Evolutionary conservation across 2,797 vertebrate genomes (phyloP).

Genomic region (Ptychadena robeensis): DNA sequence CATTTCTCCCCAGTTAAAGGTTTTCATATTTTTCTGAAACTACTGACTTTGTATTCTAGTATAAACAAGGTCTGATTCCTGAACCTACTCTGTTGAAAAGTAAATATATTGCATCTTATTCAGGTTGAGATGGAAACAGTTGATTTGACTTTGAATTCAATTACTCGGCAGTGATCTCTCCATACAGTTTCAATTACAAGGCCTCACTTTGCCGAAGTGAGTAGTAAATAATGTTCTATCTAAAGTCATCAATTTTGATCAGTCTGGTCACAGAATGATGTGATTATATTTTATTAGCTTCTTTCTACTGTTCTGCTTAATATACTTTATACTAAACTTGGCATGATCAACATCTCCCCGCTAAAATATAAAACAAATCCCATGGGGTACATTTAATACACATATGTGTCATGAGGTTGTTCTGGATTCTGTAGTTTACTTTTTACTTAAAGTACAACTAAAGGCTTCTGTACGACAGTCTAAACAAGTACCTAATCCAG

Average conservation of each 20-base stretch:
- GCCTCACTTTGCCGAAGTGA: not conserved
- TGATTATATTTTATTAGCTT: not conserved
- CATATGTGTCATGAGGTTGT: not conserved
- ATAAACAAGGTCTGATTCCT: no score
- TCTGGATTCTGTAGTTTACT: no score
- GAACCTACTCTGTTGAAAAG: not conserved
- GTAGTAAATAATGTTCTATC: slow-evolving; percentile 14
- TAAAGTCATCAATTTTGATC: slow-evolving; percentile 22
- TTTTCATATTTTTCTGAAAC: not conserved
- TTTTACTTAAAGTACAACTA: no score
- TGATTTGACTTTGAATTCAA: slow-evolving; percentile 14
- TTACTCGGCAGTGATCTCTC: slow-evolving; percentile 6
- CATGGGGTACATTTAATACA: not conserved
- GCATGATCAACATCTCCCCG: not conserved
- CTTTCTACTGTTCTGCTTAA: not conserved
- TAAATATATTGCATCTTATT: not conserved
- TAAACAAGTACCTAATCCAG: no score
- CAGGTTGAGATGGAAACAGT: slow-evolving; percentile 6
- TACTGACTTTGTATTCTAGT: not conserved
- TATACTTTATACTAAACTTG: not conserved
- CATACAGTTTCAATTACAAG: slow-evolving; percentile 9
- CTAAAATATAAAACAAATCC: not conserved
- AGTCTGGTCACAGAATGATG: slow-evolving; percentile 1
- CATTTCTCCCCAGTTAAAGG: no score
- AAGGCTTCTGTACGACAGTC: no score